These are phyloP conservation scores for Heliconius hewitsoni DNA, from an alignment of 1,140 invertebrate genomes.

Conservation along the genomic window DNA sequence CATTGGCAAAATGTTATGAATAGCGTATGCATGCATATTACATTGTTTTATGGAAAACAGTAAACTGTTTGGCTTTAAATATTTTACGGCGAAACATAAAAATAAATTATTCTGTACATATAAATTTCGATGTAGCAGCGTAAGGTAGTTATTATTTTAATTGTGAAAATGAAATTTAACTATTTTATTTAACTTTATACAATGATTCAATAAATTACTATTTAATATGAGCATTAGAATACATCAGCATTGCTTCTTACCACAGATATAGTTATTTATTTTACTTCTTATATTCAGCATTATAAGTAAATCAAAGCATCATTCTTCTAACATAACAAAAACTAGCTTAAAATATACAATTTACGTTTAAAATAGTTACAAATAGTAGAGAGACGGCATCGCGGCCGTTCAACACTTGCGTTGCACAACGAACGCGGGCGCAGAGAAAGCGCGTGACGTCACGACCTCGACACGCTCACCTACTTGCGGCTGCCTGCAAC, in stretches of 20 bases:
- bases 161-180: neutral
- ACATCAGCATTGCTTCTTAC: too few species aligned
- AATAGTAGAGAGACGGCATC: constrained; percentile 29
- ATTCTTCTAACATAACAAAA: too few species aligned
- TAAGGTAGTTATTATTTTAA: neutral
- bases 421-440: constrained; percentile 64
- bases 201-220: too few species aligned
- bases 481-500: constrained; percentile 67
- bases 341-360: neutral
- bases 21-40: constrained; percentile 29
- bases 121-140: constrained; percentile 35
- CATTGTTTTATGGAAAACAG: constrained; percentile 55
- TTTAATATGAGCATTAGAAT: too few species aligned
- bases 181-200: too few species aligned
- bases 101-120: constrained; percentile 57
- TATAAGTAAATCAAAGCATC: too few species aligned
- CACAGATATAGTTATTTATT: too few species aligned
- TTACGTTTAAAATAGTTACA: neutral
- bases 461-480: constrained; percentile 80
- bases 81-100: constrained; percentile 65
- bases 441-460: constrained; percentile 78
- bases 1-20: neutral
- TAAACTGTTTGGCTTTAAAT: constrained; percentile 60
- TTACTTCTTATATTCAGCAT: too few species aligned
- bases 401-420: constrained; percentile 27